Evolutionary conservation across 2,797 vertebrate species (phyloP).

Genomic region (Pseudomugil tenellus): DNA sequence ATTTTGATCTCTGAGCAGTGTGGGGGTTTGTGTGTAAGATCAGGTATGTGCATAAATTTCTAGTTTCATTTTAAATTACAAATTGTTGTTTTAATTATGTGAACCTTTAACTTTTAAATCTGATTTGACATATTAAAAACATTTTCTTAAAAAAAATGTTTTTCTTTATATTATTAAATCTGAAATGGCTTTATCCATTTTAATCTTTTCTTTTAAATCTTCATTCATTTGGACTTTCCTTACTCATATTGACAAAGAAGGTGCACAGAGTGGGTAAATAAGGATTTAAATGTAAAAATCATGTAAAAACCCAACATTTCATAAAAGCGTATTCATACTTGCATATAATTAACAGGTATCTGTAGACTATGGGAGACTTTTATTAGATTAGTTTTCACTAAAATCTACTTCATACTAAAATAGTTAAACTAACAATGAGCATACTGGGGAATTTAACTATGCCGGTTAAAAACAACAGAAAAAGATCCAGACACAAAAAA

Average conservation of each 20-base stretch:
- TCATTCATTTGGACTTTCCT: not conserved
- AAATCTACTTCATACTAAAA: not conserved
- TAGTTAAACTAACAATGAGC: not conserved
- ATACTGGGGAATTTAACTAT: not conserved
- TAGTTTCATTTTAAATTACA: too few species aligned
- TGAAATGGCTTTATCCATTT: not conserved
- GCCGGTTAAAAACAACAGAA: not conserved
- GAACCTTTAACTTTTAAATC: too few species aligned
- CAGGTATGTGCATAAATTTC: too few species aligned
- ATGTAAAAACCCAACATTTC: not conserved
- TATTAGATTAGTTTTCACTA: conserved; percentile 2
- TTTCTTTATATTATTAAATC: not conserved
- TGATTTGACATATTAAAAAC: too few species aligned
- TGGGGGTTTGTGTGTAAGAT: too few species aligned
- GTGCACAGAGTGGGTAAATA: not conserved
- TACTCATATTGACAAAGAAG: not conserved
- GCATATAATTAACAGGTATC: not conserved
- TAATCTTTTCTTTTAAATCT: not conserved
- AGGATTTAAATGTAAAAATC: not conserved
- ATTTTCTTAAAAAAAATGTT: not conserved
- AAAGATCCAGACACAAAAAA: conserved; percentile 7
- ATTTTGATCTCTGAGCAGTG: too few species aligned
- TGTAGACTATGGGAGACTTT: not conserved
- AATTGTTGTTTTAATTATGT: too few species aligned
- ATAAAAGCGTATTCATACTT: not conserved